These are phyloP conservation scores for Tipula confusa DNA, from an alignment of 2,888 invertebrate genomes.

Conservation along the genomic window DNA sequence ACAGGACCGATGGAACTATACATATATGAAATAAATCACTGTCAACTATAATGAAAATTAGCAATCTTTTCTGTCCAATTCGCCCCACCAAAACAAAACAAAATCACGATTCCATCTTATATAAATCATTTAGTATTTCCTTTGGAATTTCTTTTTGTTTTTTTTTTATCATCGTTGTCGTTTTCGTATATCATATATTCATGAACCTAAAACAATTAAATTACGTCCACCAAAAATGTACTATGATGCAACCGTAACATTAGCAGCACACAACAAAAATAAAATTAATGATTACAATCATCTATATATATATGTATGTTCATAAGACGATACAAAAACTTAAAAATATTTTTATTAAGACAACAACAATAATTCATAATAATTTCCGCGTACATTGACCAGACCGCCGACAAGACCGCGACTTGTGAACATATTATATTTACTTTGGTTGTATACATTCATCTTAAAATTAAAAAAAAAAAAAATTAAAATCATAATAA, in stretches of 20 bases:
- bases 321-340: not conserved
- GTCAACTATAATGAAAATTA: too few species aligned
- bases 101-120: not conserved
- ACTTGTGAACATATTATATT: not conserved
- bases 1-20: too few species aligned
- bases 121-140: not conserved
- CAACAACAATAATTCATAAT: not conserved
- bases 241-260: not conserved
- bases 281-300: not conserved
- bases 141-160: not conserved
- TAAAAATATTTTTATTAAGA: not conserved
- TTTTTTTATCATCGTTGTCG: not conserved
- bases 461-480: not conserved
- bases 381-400: constrained; percentile 8
- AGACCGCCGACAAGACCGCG: not conserved
- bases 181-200: not conserved
- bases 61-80: too few species aligned
- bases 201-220: not conserved
- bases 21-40: too few species aligned
- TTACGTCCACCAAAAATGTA: not conserved
- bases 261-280: not conserved
- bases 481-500: not conserved
- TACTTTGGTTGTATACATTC: not conserved
- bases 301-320: too few species aligned
- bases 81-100: not conserved